These are phyloP conservation scores for Gasterosteus nipponicus DNA, from an alignment of 2,113 vertebrate species.

Conservation along the genomic window DNA sequence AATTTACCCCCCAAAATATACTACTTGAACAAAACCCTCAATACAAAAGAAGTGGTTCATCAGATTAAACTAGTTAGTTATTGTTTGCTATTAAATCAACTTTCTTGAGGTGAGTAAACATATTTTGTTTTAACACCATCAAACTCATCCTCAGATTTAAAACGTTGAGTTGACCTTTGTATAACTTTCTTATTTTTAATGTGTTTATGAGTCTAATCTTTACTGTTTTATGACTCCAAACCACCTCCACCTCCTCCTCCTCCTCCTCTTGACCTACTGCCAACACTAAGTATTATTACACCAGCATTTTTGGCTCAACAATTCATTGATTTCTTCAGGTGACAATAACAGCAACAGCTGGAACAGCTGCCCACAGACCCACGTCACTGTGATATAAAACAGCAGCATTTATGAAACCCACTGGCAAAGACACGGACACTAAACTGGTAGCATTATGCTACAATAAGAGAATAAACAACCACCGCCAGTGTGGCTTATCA, in stretches of 20 bases:
- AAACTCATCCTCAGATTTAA: background rate
- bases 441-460: background rate
- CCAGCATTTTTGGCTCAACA: background rate
- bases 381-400: background rate
- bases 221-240: constrained; percentile 23
- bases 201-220: background rate
- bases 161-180: background rate
- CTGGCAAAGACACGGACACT: background rate
- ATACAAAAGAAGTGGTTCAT: background rate
- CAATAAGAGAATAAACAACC: background rate
- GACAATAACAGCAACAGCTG: background rate
- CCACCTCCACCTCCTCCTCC: background rate
- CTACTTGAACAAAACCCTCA: background rate
- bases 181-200: background rate
- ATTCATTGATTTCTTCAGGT: background rate
- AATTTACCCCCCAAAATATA: background rate
- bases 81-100: too few species aligned
- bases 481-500: constrained; percentile 5
- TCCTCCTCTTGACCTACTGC: background rate
- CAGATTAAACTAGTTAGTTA: too few species aligned
- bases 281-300: constrained; percentile 4
- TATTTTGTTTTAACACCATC: too few species aligned
- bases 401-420: background rate
- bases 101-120: too few species aligned
- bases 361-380: background rate